Conservation (phyloP, 2,113 vertebrate genomes). For the Calidris pugnax region DNA sequence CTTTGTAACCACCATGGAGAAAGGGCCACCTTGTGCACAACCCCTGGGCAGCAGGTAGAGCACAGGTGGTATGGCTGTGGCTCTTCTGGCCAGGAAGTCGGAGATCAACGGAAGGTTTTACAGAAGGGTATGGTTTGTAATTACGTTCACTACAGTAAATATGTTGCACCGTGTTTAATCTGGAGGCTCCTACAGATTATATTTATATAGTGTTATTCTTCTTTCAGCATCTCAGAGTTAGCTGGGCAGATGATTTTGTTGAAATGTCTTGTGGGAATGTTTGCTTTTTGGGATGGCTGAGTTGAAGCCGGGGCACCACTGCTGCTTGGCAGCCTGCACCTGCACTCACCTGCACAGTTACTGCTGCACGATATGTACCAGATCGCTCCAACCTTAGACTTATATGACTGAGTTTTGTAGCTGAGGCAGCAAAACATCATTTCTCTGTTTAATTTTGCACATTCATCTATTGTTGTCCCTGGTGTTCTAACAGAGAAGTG, state of each 20-base stretch:
- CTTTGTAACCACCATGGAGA: not conserved
- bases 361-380: not conserved
- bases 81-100: not conserved
- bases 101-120: not conserved
- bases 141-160: not conserved
- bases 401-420: not conserved
- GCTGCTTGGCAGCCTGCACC: not conserved
- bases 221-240: not conserved
- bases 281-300: not conserved
- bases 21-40: not conserved
- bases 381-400: not conserved
- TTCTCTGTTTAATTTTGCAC: not conserved
- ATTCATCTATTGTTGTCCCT: not conserved
- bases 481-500: not conserved
- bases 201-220: not conserved
- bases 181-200: not conserved
- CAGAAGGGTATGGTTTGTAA: not conserved
- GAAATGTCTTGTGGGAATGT: not conserved
- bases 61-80: not conserved
- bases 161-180: not conserved
- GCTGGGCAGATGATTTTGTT: not conserved
- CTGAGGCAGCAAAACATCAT: not conserved
- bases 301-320: not conserved
- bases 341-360: not conserved
- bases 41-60: rapidly evolving